phyloP scores from a whole-genome alignment of 2,113 vertebrate genomes.

The Tylochromis polylepis region DNA sequence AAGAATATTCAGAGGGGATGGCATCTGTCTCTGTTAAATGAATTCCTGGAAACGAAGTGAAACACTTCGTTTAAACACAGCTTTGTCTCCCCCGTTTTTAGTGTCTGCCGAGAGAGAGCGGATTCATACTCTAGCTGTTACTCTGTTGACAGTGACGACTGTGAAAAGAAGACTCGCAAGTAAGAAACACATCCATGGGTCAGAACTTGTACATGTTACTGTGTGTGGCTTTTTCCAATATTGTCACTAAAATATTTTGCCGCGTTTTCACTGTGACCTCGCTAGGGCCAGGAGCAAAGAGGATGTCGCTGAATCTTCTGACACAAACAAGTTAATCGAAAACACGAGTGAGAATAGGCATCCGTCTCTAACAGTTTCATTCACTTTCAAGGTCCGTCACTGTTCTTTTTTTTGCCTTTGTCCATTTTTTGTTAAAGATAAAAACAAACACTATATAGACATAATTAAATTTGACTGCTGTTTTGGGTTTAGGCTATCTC shows the following conservation, averaged over 20 bases:
- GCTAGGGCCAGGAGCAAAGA: slow-evolving; percentile 17
- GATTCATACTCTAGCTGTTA: slow-evolving; percentile 62
- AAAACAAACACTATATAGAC: background rate
- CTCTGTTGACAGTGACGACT: slow-evolving; percentile 60
- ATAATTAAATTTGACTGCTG: background rate
- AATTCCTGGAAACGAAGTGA: background rate
- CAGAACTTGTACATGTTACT: background rate
- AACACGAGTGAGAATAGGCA: slow-evolving; percentile 17
- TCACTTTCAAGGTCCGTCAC: slow-evolving; percentile 63
- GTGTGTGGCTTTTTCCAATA: background rate
- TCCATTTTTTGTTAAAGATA: background rate
- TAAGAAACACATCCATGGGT: slow-evolving; percentile 10
- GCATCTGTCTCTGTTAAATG: background rate
- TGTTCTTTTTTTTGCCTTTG: background rate
- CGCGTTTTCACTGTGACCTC: background rate
- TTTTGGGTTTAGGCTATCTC: slow-evolving; percentile 52
- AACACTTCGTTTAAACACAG: background rate
- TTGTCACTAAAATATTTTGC: background rate
- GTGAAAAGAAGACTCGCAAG: slow-evolving; percentile 50
- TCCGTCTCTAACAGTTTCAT: slow-evolving; percentile 63
- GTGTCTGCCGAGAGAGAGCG: slow-evolving; percentile 32
- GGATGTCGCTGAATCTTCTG: background rate
- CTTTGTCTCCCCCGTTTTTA: slow-evolving; percentile 13
- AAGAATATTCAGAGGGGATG: background rate
- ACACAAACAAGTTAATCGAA: slow-evolving; percentile 13